These are phyloP conservation scores for Hedychridium roseum DNA, from an alignment of 2,888 invertebrate genomes.

Conservation along the genomic window DNA sequence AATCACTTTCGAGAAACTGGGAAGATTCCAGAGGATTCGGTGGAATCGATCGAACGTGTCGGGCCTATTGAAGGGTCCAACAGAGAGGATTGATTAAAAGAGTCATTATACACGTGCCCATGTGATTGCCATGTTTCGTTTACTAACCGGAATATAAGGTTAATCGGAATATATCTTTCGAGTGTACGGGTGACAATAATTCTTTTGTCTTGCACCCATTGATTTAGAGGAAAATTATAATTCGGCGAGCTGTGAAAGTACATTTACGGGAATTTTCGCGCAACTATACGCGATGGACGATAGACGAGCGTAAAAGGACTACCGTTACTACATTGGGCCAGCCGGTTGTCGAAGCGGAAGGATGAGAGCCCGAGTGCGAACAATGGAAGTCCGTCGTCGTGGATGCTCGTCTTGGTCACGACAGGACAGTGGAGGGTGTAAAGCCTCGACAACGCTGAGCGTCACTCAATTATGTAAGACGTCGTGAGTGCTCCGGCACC, in stretches of 20 bases:
- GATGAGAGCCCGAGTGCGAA: constrained; percentile 23
- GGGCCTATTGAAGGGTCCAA: no score
- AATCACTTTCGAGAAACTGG: constrained; percentile 38
- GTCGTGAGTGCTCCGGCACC: constrained; percentile 31
- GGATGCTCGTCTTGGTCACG: constrained; percentile 1
- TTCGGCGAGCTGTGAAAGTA: no score
- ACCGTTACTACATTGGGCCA: no score
- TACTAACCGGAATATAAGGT: no score
- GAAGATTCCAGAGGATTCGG: neutral
- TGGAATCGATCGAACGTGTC: neutral
- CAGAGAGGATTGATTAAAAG: neutral
- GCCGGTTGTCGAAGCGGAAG: constrained; percentile 18
- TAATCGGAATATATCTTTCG: no score
- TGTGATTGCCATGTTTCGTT: neutral
- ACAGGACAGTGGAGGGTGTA: constrained; percentile 25
- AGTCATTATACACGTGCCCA: neutral
- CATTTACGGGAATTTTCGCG: no score
- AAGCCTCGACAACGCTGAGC: constrained; percentile 20
- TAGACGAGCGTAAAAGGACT: no score
- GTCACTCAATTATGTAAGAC: constrained; percentile 40
- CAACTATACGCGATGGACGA: no score
- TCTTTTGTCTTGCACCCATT: no score
- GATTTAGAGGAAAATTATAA: no score
- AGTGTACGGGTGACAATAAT: no score
- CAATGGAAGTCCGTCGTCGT: constrained; percentile 4